phyloP scores from a whole-genome alignment of 1,140 invertebrate species.

The Octopus sinensis region DNA sequence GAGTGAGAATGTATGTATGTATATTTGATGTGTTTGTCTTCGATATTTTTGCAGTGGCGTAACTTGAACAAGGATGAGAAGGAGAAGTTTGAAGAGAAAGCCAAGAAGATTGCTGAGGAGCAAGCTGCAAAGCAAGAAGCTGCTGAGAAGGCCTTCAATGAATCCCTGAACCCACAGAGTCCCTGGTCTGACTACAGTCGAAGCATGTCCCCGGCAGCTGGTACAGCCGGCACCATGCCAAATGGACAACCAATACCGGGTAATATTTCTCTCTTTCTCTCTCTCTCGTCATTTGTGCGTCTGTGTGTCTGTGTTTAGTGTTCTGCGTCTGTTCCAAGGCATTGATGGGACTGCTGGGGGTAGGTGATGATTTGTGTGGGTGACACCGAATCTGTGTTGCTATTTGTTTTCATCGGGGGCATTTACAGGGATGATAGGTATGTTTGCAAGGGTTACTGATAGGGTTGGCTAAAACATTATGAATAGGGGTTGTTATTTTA shows the following conservation, averaged over 20 bases:
- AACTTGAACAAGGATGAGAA: slow-evolving; percentile 82
- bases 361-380: too few species aligned
- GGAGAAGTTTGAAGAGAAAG: slow-evolving; percentile 77
- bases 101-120: slow-evolving; percentile 48
- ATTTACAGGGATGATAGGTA: too few species aligned
- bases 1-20: too few species aligned
- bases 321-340: too few species aligned
- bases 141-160: slow-evolving; percentile 48
- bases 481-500: too few species aligned
- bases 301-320: neutral
- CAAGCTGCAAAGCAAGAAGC: slow-evolving; percentile 50
- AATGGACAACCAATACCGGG: slow-evolving; percentile 16
- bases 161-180: slow-evolving; percentile 43
- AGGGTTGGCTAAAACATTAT: too few species aligned
- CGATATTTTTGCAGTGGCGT: slow-evolving; percentile 72
- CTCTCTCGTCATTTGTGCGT: neutral
- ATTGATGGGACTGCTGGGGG: too few species aligned
- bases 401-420: too few species aligned
- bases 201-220: slow-evolving; percentile 27
- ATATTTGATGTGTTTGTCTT: neutral
- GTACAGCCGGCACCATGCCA: slow-evolving; percentile 13
- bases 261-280: neutral
- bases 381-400: too few species aligned
- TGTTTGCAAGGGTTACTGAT: too few species aligned
- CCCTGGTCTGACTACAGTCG: slow-evolving; percentile 36